These are phyloP conservation scores for Euleptes europaea DNA, from an alignment of 2,113 vertebrate genomes.

Conservation along the genomic window DNA sequence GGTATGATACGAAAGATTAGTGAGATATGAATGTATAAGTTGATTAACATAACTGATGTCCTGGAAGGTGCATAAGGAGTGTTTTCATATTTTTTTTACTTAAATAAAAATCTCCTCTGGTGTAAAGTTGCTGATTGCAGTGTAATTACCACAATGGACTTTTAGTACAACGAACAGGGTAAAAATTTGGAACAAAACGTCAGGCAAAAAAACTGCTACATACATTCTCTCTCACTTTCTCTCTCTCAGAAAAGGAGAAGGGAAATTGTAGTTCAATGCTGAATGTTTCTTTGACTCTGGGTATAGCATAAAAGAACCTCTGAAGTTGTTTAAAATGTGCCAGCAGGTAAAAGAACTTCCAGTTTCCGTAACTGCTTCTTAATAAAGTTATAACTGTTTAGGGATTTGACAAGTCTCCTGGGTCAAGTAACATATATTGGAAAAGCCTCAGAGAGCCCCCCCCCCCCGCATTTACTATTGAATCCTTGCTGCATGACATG, in stretches of 20 bases:
- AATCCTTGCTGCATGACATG: slow-evolving; percentile 47
- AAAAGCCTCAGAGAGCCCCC: slow-evolving; percentile 39
- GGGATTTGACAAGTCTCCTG: slow-evolving; percentile 67
- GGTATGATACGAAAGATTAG: too few relatives aligned
- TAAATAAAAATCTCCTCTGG: not conserved
- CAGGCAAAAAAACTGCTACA: slow-evolving; percentile 39
- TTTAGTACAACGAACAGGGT: slow-evolving; percentile 2
- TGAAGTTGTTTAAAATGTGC: slow-evolving; percentile 57
- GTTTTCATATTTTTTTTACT: too few relatives aligned
- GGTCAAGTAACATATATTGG: slow-evolving; percentile 61
- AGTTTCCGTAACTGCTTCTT: slow-evolving; percentile 59
- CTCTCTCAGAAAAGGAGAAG: slow-evolving; percentile 29
- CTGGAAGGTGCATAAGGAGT: too few relatives aligned
- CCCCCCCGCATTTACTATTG: slow-evolving; percentile 37
- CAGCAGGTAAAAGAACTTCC: slow-evolving; percentile 55
- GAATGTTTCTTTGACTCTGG: slow-evolving; percentile 28
- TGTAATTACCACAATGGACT: not conserved
- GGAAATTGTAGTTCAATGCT: slow-evolving; percentile 38
- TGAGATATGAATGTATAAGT: too few relatives aligned
- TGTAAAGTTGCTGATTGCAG: not conserved
- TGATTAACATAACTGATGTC: too few relatives aligned
- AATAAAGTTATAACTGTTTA: slow-evolving; percentile 65
- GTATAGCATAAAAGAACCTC: slow-evolving; percentile 59
- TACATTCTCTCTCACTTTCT: not conserved
- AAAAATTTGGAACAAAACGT: not conserved